Evolutionary conservation across 2,797 vertebrate genomes (phyloP).

Genomic region (Anabacerthia variegaticeps): DNA sequence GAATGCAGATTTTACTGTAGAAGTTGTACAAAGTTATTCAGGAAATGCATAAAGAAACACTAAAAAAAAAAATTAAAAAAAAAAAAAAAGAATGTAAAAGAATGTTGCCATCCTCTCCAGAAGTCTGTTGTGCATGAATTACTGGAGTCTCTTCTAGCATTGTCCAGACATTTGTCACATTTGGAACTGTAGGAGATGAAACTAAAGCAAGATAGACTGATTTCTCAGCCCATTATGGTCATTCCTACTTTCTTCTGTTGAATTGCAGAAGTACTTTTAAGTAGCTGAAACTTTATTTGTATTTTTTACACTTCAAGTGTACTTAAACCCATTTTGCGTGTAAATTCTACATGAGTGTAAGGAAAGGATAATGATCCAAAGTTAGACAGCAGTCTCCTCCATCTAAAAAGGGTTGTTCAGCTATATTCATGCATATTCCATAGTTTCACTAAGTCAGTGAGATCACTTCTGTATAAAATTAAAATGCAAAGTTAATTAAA

Average conservation of each 20-base stretch:
- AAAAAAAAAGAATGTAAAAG: background rate
- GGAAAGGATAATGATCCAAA: background rate
- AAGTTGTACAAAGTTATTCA: background rate
- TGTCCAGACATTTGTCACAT: background rate
- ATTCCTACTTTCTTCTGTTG: background rate
- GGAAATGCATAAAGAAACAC: background rate
- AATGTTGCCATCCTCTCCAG: fast-evolving
- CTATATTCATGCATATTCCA: background rate
- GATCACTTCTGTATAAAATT: background rate
- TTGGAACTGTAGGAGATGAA: background rate
- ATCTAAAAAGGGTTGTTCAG: background rate
- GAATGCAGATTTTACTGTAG: background rate
- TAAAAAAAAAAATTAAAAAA: background rate
- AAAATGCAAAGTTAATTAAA: background rate
- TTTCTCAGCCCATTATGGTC: background rate
- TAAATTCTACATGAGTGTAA: background rate
- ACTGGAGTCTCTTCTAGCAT: background rate
- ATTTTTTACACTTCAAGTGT: background rate
- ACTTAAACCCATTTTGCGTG: background rate
- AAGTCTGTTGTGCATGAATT: background rate
- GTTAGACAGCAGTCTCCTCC: background rate
- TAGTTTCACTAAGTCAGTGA: background rate
- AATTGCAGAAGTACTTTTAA: background rate
- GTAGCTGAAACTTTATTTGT: background rate
- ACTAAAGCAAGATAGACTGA: background rate